Conservation (phyloP, 1,140 invertebrate species). For the Teleogryllus occipitalis region DNA sequence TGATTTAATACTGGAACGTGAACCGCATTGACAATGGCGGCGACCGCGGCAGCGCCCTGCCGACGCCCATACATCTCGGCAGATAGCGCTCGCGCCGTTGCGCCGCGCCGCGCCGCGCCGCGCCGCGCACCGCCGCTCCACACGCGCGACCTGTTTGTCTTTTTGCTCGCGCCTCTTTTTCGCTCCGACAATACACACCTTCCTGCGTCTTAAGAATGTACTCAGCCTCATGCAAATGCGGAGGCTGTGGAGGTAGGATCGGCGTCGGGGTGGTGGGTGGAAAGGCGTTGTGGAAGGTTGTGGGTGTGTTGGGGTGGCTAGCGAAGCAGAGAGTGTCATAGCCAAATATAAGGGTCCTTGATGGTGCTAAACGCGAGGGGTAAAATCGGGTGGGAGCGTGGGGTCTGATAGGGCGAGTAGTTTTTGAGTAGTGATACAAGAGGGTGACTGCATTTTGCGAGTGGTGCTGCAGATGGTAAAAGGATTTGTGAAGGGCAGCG, state of each 20-base stretch:
- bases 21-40: constrained; percentile 3
- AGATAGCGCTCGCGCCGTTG: neutral
- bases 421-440: too few relatives aligned
- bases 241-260: neutral
- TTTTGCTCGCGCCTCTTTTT: neutral
- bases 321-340: too few relatives aligned
- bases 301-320: too few relatives aligned
- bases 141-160: neutral
- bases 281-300: too few relatives aligned
- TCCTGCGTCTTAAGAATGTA: neutral
- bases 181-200: neutral
- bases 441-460: too few relatives aligned
- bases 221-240: neutral
- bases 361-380: too few relatives aligned
- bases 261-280: neutral
- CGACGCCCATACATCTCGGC: neutral
- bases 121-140: neutral
- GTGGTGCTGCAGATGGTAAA: too few relatives aligned
- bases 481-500: too few relatives aligned
- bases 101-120: too few relatives aligned
- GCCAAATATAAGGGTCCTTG: too few relatives aligned
- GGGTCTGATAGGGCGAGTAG: too few relatives aligned
- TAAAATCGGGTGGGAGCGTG: too few relatives aligned
- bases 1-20: neutral
- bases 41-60: neutral